Percentiles rank a stretch among this genome's conserved stretches.
Conservation (phyloP, 37 sponge, comb jelly and placozoan species). For the Hexactinellida sp. region DNA sequence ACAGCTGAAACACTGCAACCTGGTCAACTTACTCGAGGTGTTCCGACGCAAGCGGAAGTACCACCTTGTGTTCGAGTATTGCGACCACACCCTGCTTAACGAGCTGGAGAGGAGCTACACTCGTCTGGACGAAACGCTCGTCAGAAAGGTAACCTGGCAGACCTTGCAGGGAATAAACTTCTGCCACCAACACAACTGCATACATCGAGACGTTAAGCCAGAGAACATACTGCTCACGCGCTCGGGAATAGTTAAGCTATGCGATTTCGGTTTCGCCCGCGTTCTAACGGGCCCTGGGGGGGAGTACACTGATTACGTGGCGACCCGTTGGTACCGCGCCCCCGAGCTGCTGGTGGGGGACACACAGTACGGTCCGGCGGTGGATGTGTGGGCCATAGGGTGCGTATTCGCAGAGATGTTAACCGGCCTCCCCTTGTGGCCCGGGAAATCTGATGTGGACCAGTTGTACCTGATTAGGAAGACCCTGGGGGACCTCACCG, state of each 20-base stretch:
- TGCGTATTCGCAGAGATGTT: conserved; percentile 94
- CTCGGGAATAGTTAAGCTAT: conserved; percentile 78
- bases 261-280: conserved; percentile 97
- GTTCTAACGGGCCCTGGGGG: conserved; percentile 79
- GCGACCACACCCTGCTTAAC: conserved; percentile 92
- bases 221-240: conserved; percentile 85
- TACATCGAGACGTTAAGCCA: conserved; percentile 96
- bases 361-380: conserved; percentile 92
- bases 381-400: conserved; percentile 95
- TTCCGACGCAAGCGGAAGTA: conserved; percentile 73
- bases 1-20: conserved; percentile 87
- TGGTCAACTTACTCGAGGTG: conserved; percentile 94
- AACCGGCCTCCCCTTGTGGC: conserved; percentile 80
- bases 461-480: conserved; percentile 79
- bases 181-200: conserved; percentile 79
- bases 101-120: conserved; percentile 68
- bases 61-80: conserved; percentile 96
- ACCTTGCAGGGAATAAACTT: conserved; percentile 71
- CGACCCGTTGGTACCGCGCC: conserved; percentile 91
- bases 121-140: conserved; percentile 35
- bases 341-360: conserved; percentile 96
- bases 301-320: conserved; percentile 96
- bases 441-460: conserved; percentile 89
- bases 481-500: conserved; percentile 80
- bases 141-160: conserved; percentile 80